Base-by-base conservation (phyloP, 2,888 invertebrate species). In the Pyrocoelia pectoralis region DNA sequence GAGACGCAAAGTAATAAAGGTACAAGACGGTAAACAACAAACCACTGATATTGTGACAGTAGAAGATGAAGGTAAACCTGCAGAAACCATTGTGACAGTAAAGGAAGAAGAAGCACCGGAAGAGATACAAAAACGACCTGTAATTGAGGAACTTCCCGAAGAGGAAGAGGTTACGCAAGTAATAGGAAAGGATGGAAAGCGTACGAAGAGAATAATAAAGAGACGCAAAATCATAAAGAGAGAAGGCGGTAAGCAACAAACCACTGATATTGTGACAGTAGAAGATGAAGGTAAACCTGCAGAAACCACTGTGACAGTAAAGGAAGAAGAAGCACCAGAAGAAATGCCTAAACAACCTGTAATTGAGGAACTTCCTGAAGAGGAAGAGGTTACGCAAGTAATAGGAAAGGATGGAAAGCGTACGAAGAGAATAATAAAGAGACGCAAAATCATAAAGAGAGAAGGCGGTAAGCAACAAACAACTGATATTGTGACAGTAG, bases 51-150 rank as follows among this genome's bases (percentile, higher is more conserved):
- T 77, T 60, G 77, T 75, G 33, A 78, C 73, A 74, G 72, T 78
- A 70, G 68, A 82, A 78, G 72, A 83, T 74, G 69, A 82, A 76
- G 82, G 82, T 69, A 70, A 82, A 66, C 66, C 70, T 56, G 79
- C 80, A 1, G 68, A 77, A 70, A 77, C 66, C 0, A 76, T 77
- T 1, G 77, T 77, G 0, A 65, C 62, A 66, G 61, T 72, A 71
- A 57, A 71, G 59, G 60, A 62, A 8, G 65, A 65, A 40, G 67
- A 68, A 58, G 65, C 50, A 38, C 55, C 43, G n/a, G 60, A 70
- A 58, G 66, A 67, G 50, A n/a, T 56, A 2, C 33, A 12, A 46
- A 56, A 52, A 70, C 69, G 52, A 66, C 15, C 68, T 65, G 48
- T 68, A 51, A 56, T 29, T 63, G 46, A 58, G 50, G 65, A 13